Evolutionary conservation across 2,797 vertebrate genomes (phyloP), one percentile per base, ranked within the genome.

Genomic region (Anguilla anguilla): DNA sequence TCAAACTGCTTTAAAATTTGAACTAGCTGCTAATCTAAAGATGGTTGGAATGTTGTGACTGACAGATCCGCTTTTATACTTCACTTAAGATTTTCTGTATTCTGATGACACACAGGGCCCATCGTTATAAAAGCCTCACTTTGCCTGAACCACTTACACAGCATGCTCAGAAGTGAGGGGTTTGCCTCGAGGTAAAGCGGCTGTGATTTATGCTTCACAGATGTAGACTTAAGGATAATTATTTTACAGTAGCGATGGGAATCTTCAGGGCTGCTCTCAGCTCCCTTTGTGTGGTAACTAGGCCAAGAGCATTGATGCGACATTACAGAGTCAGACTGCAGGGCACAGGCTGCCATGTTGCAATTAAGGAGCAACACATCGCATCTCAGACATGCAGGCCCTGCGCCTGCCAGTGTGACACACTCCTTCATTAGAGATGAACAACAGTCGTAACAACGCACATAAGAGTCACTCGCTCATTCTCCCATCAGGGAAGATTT

Each of bases 211-310:
- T 82, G 9, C 43, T 49, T 77, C 39, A 25, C n/a, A 85, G 17
- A 53, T 19, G 64, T 51, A 64, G 81, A 55, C 84, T 86, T 82
- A 89, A 79, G 86, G 61, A 83, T 86, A 85, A 86, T 89, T 69
- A 88, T 79, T 57, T 67, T 31, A 19, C 64, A 17, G 82, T 89
- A 83, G 11, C 2, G 43, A 74, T 25, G 72, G 86, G 69, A 64
- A 85, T 7, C 79, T 46, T 51, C 51, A 87, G 88, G 88, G 86
- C 79, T 46, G 35, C 22, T 72, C 28, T 82, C 53, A 55, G 57
- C 84, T 74, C 28, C 17, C 72, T 86, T 86, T 85, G 57, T 85
- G 57, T 43, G 57, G 59, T 88, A 82, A 89, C 55, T 84, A 19
- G 85, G 59, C 86, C 88, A 85, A 86, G 69, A 86, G 86, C 51